Percentiles rank a stretch among this genome's conserved stretches.
Evolutionary conservation across 2,797 vertebrate genomes (phyloP).

Genomic region (Lepilemur ruficaudatus): DNA sequence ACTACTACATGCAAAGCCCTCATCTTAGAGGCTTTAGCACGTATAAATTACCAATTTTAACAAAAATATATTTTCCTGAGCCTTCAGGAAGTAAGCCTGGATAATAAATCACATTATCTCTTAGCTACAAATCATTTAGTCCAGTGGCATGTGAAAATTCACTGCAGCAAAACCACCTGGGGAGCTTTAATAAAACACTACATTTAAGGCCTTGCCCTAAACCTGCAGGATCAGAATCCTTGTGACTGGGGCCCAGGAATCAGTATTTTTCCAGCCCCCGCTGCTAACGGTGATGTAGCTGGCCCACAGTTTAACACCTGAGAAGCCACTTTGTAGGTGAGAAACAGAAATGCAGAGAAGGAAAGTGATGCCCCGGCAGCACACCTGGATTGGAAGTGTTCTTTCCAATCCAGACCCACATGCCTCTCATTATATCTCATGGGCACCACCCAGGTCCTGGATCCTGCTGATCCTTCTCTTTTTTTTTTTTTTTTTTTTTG

Average conservation of each 20-base stretch:
- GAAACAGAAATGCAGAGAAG: not conserved
- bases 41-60: constrained; percentile 10
- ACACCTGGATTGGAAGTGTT: not conserved
- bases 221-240: not conserved
- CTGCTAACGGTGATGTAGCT: not conserved
- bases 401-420: not conserved
- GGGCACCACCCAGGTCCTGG: not conserved
- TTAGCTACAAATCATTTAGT: constrained; percentile 21
- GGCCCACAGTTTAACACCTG: not conserved
- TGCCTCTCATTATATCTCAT: not conserved
- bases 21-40: not conserved
- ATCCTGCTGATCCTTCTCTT: not conserved
- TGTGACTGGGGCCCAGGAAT: not conserved
- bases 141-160: not conserved
- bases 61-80: constrained; percentile 27
- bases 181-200: not conserved
- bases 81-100: not conserved
- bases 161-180: not conserved
- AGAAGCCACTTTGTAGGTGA: not conserved
- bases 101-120: constrained; percentile 32
- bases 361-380: not conserved
- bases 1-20: not conserved
- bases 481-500: too few species aligned
- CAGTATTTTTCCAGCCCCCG: not conserved
- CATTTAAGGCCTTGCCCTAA: not conserved